phyloP scores from a whole-genome alignment of 1,140 invertebrate genomes.

The Lepidurus arcticus region DNA sequence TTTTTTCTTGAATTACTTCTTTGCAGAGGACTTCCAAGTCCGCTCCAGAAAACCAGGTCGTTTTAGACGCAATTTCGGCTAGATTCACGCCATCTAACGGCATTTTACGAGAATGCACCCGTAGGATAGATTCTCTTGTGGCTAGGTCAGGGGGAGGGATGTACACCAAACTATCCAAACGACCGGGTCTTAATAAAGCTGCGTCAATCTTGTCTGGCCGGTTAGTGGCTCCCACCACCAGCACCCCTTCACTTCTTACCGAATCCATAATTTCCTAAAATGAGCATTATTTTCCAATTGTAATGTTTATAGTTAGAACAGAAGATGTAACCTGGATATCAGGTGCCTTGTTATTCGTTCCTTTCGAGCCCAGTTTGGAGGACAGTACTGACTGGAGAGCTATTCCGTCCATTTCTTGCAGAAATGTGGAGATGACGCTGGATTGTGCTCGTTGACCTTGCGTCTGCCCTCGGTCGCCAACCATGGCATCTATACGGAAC shows the following conservation, averaged over 20 bases:
- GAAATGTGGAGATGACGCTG: conserved; percentile 57
- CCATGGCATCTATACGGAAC: conserved; percentile 54
- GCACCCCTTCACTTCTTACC: conserved; percentile 45
- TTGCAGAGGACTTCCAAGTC: conserved; percentile 66
- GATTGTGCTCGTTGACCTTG: conserved; percentile 51
- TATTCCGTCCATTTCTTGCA: conserved; percentile 67
- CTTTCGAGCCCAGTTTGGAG: not conserved
- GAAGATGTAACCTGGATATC: not conserved
- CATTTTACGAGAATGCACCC: conserved; percentile 55
- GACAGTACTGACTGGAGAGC: not conserved
- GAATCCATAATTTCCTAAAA: not conserved
- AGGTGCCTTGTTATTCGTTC: not conserved
- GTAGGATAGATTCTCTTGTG: conserved; percentile 54
- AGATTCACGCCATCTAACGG: conserved; percentile 57
- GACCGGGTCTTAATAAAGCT: conserved; percentile 66
- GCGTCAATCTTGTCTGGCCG: conserved; percentile 71
- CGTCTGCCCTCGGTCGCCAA: conserved; percentile 48
- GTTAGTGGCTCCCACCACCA: conserved; percentile 70
- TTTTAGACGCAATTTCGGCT: conserved; percentile 52
- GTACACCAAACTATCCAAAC: conserved; percentile 67
- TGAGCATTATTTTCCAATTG: not conserved
- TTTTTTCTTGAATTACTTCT: conserved; percentile 49
- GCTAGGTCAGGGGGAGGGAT: conserved; percentile 61
- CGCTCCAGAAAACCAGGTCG: conserved; percentile 67
- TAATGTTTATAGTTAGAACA: not conserved